phyloP scores from a whole-genome alignment of 2,113 vertebrate species.

The Vidua macroura region DNA sequence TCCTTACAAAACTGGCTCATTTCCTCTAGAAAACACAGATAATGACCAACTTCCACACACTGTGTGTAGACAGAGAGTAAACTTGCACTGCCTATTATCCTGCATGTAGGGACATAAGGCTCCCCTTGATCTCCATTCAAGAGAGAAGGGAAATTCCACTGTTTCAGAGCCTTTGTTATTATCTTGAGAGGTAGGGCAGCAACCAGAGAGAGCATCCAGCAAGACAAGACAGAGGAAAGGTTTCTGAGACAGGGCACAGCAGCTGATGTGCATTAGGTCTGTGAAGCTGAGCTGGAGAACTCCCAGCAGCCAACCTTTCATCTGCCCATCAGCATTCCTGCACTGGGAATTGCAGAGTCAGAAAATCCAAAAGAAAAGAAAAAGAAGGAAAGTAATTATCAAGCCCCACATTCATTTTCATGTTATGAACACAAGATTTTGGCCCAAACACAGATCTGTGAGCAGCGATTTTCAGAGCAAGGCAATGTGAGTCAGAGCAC shows the following conservation, averaged over 20 bases:
- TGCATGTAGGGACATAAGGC: not conserved
- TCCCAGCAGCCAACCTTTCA: not conserved
- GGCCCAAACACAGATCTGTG: not conserved
- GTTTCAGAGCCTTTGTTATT: not conserved
- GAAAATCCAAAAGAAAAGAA: not conserved
- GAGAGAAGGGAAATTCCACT: constrained; percentile 6
- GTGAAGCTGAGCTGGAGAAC: not conserved
- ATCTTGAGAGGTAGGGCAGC: not conserved
- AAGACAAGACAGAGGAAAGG: not conserved
- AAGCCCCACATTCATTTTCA: not conserved
- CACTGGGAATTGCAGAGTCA: not conserved
- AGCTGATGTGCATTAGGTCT: not conserved
- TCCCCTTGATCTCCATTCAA: constrained; percentile 18
- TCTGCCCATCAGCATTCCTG: not conserved
- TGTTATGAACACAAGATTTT: not conserved
- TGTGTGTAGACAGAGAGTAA: not conserved
- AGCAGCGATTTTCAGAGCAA: not conserved
- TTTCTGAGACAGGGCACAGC: not conserved
- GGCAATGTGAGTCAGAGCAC: not conserved
- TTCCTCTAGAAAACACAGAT: not conserved
- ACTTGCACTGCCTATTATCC: not conserved
- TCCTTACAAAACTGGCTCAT: not conserved
- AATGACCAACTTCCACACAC: not conserved
- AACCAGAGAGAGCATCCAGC: not conserved
- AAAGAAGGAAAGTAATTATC: not conserved